Conservation (phyloP, 2,797 vertebrate genomes). For the Arrhamphus sclerolepis region DNA sequence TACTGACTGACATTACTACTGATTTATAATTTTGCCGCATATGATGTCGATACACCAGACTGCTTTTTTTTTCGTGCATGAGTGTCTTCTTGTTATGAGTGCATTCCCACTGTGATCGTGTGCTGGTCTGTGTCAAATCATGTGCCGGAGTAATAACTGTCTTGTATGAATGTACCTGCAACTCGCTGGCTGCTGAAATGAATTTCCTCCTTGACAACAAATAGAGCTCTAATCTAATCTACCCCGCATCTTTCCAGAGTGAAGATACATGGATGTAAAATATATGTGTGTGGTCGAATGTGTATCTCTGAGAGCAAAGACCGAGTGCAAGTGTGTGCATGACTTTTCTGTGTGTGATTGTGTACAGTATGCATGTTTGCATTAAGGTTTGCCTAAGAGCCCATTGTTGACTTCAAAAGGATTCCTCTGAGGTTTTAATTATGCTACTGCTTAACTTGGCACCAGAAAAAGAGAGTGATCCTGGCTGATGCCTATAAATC, state of each 20-base stretch:
- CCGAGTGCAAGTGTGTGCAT: slow-evolving; percentile 58
- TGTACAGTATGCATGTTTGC: slow-evolving; percentile 69
- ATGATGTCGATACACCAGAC: slow-evolving; percentile 39
- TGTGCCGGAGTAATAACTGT: slow-evolving; percentile 66
- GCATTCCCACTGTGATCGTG: slow-evolving; percentile 52
- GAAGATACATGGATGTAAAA: slow-evolving; percentile 51
- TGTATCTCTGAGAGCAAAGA: slow-evolving; percentile 55
- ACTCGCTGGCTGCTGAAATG: slow-evolving; percentile 66
- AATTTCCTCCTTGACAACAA: slow-evolving; percentile 70
- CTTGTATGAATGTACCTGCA: slow-evolving; percentile 69
- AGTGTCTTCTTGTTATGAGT: slow-evolving; percentile 55
- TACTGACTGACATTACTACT: slow-evolving; percentile 37
- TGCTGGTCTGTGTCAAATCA: slow-evolving; percentile 65
- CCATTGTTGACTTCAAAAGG: slow-evolving; percentile 86
- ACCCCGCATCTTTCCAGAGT: slow-evolving; percentile 54
- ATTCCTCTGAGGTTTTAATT: slow-evolving; percentile 85
- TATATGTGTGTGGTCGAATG: slow-evolving; percentile 66
- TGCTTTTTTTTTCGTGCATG: background rate
- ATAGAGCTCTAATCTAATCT: slow-evolving; percentile 74
- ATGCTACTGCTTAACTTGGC: slow-evolving; percentile 86
- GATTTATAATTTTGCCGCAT: slow-evolving; percentile 49
- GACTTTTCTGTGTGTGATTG: slow-evolving; percentile 47
- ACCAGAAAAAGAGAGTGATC: slow-evolving; percentile 82
- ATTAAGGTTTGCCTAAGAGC: slow-evolving; percentile 79
- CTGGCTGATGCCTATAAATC: slow-evolving; percentile 85